Evolutionary conservation across 2,888 invertebrate species (phyloP), one percentile per base, ranked within the genome.

Genomic region (Drosophila prolongata): DNA sequence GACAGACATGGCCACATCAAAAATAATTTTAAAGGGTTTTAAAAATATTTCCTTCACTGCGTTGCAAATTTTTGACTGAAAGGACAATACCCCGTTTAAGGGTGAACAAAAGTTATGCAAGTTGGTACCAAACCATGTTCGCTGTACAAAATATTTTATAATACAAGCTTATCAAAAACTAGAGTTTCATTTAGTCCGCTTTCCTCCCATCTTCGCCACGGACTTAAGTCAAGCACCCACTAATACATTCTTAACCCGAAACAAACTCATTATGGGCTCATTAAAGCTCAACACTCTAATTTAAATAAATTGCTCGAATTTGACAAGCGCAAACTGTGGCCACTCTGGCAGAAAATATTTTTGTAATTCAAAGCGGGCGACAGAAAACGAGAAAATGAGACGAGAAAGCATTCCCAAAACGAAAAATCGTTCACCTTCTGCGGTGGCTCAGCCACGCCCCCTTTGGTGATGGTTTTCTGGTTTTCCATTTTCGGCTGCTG

Each of bases 341-440:
- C 78, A 64, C 76, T 74, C 76, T 70, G 68, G 79, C 64, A 82
- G 61, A 84, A 84, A 83, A 83, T 77, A 87, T 85, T 87, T 81
- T 77, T 66, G 78, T 87, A 84, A 81, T 79, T 74, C 66, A 70
- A 79, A 77, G 67, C 59, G 64, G 72, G 44, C 61, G 66, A 60
- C 66, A 73, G 34, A 24, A 40, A 55, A 37, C 55, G 44, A 27
- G 70, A 38, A 38, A 54, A 38, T 19, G 46, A 53, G 24, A 65
- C 30, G 30, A 30, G 19, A 34, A 42, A 24, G 24, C 55, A 56
- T 38, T 38, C 50, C 54, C 34, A 56, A 43, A 66, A 42, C 34
- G 59, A 66, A 40, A 37, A 62, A 71, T 64, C 81, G 60, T 62
- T 77, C 66, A 75, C 87, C 75, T 75, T 79, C 19, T 77, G 75